Conservation (phyloP, 2,888 invertebrate species). For the Aspidiotus rigidus region DNA sequence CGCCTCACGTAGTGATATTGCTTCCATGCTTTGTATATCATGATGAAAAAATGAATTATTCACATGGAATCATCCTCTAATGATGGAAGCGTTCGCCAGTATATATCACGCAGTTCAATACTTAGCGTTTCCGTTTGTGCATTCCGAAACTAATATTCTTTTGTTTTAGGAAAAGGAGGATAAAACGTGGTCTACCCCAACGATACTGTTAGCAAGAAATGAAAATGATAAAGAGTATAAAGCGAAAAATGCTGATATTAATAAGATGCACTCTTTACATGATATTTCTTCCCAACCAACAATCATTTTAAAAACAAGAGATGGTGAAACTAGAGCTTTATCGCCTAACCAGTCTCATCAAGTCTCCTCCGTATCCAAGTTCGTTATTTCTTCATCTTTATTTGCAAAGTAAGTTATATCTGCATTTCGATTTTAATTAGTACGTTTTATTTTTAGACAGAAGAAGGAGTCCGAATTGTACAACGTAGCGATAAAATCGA, state of each 20-base stretch:
- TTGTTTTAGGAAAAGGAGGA: conserved; percentile 26
- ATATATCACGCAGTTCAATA: no score
- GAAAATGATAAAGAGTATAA: conserved; percentile 22
- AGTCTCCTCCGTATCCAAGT: conserved; percentile 36
- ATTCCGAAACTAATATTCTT: conserved; percentile 4
- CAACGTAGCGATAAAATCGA: conserved; percentile 23
- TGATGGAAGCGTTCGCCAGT: no score
- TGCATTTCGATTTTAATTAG: neutral
- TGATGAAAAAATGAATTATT: no score
- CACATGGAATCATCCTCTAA: no score
- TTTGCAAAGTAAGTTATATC: neutral
- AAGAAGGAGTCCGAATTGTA: conserved; percentile 33
- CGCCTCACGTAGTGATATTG: no score
- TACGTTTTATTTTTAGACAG: conserved; percentile 8
- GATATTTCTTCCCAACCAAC: conserved; percentile 52
- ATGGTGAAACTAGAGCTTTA: conserved; percentile 51
- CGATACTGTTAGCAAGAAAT: conserved; percentile 20
- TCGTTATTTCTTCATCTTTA: neutral
- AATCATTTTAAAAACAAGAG: conserved; percentile 59
- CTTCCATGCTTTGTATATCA: no score
- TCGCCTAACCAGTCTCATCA: conserved; percentile 50
- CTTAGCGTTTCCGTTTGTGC: conserved; percentile 2
- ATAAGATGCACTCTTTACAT: conserved; percentile 40
- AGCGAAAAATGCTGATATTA: conserved; percentile 9
- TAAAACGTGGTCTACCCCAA: conserved; percentile 22